Base-by-base conservation (phyloP, 1,140 invertebrate species). In the Lutraria rhynchaena region DNA sequence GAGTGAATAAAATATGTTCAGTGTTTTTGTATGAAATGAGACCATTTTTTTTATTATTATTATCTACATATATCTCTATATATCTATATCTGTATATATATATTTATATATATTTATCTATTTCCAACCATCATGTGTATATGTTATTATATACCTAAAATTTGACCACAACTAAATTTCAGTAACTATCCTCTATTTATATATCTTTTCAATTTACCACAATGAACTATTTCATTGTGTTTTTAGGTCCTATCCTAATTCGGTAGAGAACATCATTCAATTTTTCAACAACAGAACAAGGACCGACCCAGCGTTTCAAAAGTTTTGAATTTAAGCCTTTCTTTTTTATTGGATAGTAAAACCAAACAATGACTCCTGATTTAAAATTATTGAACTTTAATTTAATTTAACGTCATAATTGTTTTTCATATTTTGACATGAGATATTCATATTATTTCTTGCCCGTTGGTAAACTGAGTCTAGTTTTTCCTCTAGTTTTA, bases 381-480 rank as follows among this genome's bases (percentile, higher is more conserved):
- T n/a, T n/a, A n/a, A n/a, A n/a, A n/a, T n/a, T n/a, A n/a, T n/a
- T n/a, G n/a, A n/a, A n/a, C n/a, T n/a, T n/a, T n/a, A n/a, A n/a
- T n/a, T 71, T 44, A 77, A 22, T 19, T 67, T 57, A n/a, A 41
- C 46, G 55, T 81, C 58, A 78, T 81, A 84, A 35, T 53, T 41
- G 31, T 24, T 57, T 65, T 75, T 84, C 76, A 71, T 71, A 17
- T n/a, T 53, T 27, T n/a, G n/a, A n/a, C n/a, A n/a, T n/a, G n/a
- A n/a, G n/a, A n/a, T n/a, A n/a, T n/a, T n/a, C n/a, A n/a, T n/a
- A n/a, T n/a, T n/a, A n/a, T n/a, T n/a, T n/a, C n/a, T n/a, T n/a
- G n/a, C n/a, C n/a, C n/a, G n/a, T 73, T 83, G 74, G 55, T 73
- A 82, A 15, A 83, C 29, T 31, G 81, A 83, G 29, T 83, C 78